These are phyloP conservation scores for Cydia splendana DNA, from an alignment of 1,140 invertebrate genomes.

Conservation along the genomic window DNA sequence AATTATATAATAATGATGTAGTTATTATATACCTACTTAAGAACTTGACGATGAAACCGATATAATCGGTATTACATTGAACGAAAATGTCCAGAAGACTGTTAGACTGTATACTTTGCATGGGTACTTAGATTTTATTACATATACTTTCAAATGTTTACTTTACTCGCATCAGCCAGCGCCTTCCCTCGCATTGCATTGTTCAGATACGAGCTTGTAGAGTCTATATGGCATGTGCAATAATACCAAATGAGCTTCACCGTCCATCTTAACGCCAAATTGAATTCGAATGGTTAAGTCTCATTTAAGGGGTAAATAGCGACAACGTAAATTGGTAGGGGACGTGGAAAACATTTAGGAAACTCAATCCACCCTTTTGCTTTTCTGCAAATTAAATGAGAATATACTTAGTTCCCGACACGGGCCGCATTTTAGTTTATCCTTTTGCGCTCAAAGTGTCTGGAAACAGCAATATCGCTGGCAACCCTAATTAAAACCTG, in stretches of 20 bases:
- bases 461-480: conserved; percentile 31
- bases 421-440: conserved; percentile 33
- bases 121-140: no score
- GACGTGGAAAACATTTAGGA: conserved; percentile 72
- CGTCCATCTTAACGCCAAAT: conserved; percentile 74
- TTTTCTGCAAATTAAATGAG: conserved; percentile 72
- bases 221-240: background rate
- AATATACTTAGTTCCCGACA: conserved; percentile 49
- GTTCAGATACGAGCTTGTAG: no score
- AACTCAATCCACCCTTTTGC: conserved; percentile 67
- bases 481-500: conserved; percentile 16
- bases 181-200: no score
- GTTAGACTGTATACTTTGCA: no score
- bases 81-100: no score
- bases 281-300: conserved; percentile 70
- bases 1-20: no score
- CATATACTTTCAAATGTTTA: no score
- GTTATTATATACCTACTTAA: no score
- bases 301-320: conserved; percentile 70
- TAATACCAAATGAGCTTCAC: conserved; percentile 62
- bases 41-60: no score
- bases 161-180: no score
- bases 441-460: conserved; percentile 25
- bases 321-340: conserved; percentile 68
- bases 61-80: no score